A percentile compares a stretch with the other conserved stretches of the same genome.
Evolutionary conservation across 92 coral and sea anemone genomes (phyloP).

Genomic region (Desmophyllum pertusum): DNA sequence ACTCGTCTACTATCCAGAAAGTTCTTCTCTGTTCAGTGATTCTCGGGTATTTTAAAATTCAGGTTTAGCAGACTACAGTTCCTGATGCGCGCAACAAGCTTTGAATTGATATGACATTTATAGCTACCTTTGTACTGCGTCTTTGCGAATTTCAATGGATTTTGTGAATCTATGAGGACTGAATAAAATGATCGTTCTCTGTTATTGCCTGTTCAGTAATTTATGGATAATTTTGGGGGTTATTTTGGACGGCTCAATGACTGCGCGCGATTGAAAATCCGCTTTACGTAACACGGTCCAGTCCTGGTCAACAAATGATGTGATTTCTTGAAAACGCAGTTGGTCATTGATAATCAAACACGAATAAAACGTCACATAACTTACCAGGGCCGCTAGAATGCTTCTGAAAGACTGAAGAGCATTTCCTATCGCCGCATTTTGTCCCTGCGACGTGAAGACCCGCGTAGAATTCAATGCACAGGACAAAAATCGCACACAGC

Average conservation of each 20-base stretch:
- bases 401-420: not conserved
- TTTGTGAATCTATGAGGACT: not conserved
- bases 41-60: not conserved
- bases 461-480: slow-evolving; percentile 21
- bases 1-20: not conserved
- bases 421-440: slow-evolving; percentile 7
- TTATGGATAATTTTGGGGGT: not conserved
- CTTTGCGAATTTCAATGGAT: not conserved
- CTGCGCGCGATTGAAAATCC: not conserved
- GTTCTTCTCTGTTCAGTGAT: not conserved
- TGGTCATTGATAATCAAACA: not conserved
- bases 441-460: slow-evolving; percentile 30
- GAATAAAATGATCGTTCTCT: not conserved
- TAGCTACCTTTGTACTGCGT: not conserved
- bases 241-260: not conserved
- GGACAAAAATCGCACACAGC: slow-evolving; percentile 22
- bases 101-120: not conserved
- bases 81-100: not conserved
- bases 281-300: not conserved
- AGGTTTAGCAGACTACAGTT: not conserved
- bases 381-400: slow-evolving; percentile 9
- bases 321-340: not conserved
- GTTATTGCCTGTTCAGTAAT: not conserved
- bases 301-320: not conserved
- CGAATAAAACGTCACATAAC: not conserved